Evolutionary conservation across 2,888 invertebrate species (phyloP).

Genomic region (Coleophora flavipennella): DNA sequence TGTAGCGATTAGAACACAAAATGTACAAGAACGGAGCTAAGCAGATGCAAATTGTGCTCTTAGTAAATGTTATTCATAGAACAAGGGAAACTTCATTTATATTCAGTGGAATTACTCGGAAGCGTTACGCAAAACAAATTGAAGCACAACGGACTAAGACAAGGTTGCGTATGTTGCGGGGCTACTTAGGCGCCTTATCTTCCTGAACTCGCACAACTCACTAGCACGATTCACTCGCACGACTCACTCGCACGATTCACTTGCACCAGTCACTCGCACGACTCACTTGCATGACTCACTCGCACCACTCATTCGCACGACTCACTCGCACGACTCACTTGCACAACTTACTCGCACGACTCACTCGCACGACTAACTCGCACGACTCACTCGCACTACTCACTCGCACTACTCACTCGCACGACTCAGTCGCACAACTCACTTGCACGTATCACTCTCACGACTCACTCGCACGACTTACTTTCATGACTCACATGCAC

Average conservation of each 20-base stretch:
- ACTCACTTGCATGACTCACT: too few relatives aligned
- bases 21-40: slow-evolving; percentile 27
- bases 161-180: slow-evolving; percentile 28
- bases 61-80: slow-evolving; percentile 60
- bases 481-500: not conserved
- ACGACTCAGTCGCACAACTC: too few relatives aligned
- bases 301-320: too few relatives aligned
- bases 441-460: too few relatives aligned
- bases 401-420: not conserved
- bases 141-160: slow-evolving; percentile 33
- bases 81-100: slow-evolving; percentile 53
- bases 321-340: slow-evolving; percentile 1
- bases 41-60: slow-evolving; percentile 50
- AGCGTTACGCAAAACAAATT: slow-evolving; percentile 41
- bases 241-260: slow-evolving; percentile 1
- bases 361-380: not conserved
- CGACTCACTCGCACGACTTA: too few relatives aligned
- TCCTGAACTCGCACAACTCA: not conserved
- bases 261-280: too few relatives aligned
- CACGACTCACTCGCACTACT: slow-evolving; percentile 4
- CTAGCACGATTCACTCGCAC: slow-evolving; percentile 2
- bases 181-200: too few relatives aligned
- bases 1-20: slow-evolving; percentile 27
- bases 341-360: slow-evolving; percentile 3
- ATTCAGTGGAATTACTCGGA: slow-evolving; percentile 50